Evolutionary conservation across 2,888 invertebrate genomes (phyloP), one percentile per base, ranked within the genome.

Genomic region (Nasonia oneida): DNA sequence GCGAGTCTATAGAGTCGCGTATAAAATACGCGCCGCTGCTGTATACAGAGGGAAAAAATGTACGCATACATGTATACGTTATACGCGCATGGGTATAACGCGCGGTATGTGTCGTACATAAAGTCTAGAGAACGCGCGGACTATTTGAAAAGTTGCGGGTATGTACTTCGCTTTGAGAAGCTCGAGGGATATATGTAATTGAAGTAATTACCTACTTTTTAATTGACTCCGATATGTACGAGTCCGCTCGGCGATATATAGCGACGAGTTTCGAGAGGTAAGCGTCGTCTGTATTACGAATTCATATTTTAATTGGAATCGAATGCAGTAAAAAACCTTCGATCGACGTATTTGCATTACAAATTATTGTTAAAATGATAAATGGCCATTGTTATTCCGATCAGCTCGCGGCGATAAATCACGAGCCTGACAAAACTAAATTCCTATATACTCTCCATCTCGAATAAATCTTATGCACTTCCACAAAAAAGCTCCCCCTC

Each of bases 1-100:
- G 75, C 75, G 61, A 64, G 78, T 78, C 78, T 78, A 78, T 78
- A 78, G 78, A 29, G 29, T 29, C 29, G 67, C 67, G 6, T n/a
- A 47, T 47, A 47, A 10, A 47, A 12, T 47, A 47, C 12, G 39
- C 23, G 47, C 15, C 12, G 29, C 10, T 53, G 53, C 8, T 50
- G 0, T 50, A n/a, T 2, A 23, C 2, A 18, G 23, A 61, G 61
- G 23, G 23, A 61, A n/a, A 23, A 61, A 61, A 23, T 23, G 23
- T 53, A 18, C 14, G 15, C 15, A 18, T 53, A 18, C 15, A 50
- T 50, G 15, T 15, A 50, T 15, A 3, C 8, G 5, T 3, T 50
- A 15, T 15, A 50, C 15, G 1, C 50, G 15, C 15, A 15, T 4
- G 50, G 15, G 2, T 50, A 18, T 15, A 53, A 53, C 18, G 18